These are phyloP conservation scores for Adoxophyes honmai DNA, from an alignment of 1,140 invertebrate genomes.

Conservation along the genomic window DNA sequence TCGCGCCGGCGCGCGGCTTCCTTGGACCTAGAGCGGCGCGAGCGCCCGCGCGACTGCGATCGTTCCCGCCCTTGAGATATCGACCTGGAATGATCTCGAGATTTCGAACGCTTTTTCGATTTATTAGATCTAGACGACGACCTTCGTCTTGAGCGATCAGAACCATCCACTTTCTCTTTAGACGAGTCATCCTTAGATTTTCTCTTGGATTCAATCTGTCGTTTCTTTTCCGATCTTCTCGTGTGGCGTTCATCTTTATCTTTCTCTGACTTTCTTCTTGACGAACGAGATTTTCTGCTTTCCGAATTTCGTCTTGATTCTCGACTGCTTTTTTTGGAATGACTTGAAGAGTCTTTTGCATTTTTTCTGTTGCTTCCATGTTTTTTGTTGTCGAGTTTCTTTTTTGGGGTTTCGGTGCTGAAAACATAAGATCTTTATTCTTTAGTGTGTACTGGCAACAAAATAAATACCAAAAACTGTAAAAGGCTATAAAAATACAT, in stretches of 20 bases:
- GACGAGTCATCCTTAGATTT: conserved; percentile 34
- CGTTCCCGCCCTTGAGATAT: conserved; percentile 38
- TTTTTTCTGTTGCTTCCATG: conserved; percentile 45
- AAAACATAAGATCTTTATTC: conserved; percentile 8
- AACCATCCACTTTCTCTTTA: conserved; percentile 19
- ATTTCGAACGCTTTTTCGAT: conserved; percentile 43
- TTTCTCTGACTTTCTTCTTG: conserved; percentile 47
- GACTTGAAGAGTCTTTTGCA: conserved; percentile 39
- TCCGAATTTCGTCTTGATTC: conserved; percentile 53
- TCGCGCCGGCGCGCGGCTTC: conserved; percentile 31
- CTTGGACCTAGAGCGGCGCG: conserved; percentile 33
- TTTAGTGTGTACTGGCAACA: neutral
- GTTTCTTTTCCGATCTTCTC: conserved; percentile 42
- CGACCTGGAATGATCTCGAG: conserved; percentile 48
- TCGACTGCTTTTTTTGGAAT: conserved; percentile 41
- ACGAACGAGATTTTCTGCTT: conserved; percentile 50
- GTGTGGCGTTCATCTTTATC: conserved; percentile 42
- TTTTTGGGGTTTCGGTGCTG: conserved; percentile 19
- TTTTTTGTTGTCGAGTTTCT: conserved; percentile 46
- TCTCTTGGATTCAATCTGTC: conserved; percentile 43
- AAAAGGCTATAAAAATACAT: conserved; percentile 22
- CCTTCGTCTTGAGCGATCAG: conserved; percentile 35
- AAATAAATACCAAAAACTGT: conserved; percentile 1
- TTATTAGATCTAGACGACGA: conserved; percentile 51
- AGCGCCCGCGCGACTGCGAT: conserved; percentile 34